A percentile compares a stretch with the other conserved stretches of the same genome.
Evolutionary conservation across 2,888 invertebrate genomes (phyloP).

Genomic region (Lasioglossum lativentre): DNA sequence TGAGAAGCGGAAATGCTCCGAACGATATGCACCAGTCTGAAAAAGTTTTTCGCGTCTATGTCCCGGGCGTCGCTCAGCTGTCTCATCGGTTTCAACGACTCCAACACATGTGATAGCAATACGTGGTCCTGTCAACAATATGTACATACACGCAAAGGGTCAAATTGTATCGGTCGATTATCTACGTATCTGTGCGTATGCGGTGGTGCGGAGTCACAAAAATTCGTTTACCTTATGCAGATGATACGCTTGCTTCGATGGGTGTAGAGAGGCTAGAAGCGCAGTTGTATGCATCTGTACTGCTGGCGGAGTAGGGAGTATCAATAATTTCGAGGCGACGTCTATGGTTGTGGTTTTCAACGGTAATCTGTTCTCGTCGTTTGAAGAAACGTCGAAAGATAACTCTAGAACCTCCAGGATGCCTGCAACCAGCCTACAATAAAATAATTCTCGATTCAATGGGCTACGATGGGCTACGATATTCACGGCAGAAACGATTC

Average conservation of each 20-base stretch:
- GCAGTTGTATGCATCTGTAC: constrained; percentile 93
- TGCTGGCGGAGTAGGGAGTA: constrained; percentile 89
- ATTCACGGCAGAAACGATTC: no score
- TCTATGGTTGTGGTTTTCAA: constrained; percentile 87
- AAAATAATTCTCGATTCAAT: neutral
- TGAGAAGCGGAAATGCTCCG: constrained; percentile 94
- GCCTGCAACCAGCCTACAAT: constrained; percentile 87
- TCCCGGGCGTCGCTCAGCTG: constrained; percentile 88
- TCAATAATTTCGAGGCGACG: constrained; percentile 88
- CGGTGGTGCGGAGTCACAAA: neutral
- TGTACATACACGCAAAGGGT: neutral
- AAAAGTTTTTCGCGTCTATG: constrained; percentile 96
- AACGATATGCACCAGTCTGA: constrained; percentile 93
- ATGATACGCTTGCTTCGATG: constrained; percentile 91
- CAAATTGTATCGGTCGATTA: neutral
- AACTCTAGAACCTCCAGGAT: constrained; percentile 91
- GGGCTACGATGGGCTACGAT: neutral
- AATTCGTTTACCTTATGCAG: constrained; percentile 90
- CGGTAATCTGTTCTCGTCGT: constrained; percentile 85
- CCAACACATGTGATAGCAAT: constrained; percentile 91
- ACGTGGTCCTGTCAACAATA: constrained; percentile 90
- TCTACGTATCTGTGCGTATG: neutral
- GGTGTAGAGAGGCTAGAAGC: constrained; percentile 92
- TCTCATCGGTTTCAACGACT: constrained; percentile 88
- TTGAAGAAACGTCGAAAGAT: constrained; percentile 87